Conservation (phyloP, 2,797 vertebrate species). For the Labeo calbasu region DNA sequence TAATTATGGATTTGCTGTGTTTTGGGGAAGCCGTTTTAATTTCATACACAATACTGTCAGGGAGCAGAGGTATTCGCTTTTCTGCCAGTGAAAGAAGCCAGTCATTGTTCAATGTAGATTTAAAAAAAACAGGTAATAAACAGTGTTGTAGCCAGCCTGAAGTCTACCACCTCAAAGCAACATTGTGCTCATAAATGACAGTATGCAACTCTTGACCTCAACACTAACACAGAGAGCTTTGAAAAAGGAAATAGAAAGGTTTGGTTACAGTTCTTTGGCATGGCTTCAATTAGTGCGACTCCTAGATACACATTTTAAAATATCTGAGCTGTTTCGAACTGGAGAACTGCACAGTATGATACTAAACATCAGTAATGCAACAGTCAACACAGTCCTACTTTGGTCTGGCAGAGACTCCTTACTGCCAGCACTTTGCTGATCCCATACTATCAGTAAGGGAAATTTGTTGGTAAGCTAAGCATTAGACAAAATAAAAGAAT, state of each 20-base stretch:
- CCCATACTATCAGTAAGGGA: neutral
- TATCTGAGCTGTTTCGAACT: neutral
- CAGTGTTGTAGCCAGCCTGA: neutral
- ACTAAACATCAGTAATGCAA: neutral
- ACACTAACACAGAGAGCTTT: neutral
- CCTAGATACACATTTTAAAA: neutral
- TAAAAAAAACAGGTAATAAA: neutral
- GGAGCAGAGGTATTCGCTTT: neutral
- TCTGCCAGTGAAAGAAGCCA: neutral
- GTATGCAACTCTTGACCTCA: conserved; percentile 1
- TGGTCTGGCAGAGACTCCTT: neutral
- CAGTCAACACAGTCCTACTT: neutral
- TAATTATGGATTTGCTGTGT: neutral
- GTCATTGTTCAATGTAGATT: neutral
- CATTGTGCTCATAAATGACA: conserved; percentile 27
- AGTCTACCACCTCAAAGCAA: conserved; percentile 6
- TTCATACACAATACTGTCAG: neutral
- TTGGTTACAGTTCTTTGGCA: conserved; percentile 18
- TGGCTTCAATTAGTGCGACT: conserved; percentile 32
- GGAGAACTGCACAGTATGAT: conserved; percentile 19
- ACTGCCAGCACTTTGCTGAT: neutral
- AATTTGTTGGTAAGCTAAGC: neutral
- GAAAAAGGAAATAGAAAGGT: conserved; percentile 10
- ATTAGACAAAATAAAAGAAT: neutral
- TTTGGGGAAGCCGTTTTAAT: neutral